Evolutionary conservation across 1,140 invertebrate species (phyloP).

Genomic region (Eciton burchellii): DNA sequence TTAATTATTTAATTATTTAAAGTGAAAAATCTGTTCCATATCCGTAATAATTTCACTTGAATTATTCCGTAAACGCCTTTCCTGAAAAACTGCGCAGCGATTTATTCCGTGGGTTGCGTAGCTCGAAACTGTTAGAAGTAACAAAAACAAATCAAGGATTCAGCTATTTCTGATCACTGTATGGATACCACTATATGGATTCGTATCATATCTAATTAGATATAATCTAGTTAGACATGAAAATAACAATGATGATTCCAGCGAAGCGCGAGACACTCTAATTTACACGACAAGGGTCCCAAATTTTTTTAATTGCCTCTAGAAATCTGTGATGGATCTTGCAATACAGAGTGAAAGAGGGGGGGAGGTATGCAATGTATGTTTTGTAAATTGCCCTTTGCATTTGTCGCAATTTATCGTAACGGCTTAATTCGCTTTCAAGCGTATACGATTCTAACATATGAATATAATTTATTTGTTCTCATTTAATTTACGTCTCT

Average conservation of each 20-base stretch:
- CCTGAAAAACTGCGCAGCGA: not conserved
- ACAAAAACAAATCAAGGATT: constrained; percentile 60
- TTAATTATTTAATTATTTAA: no score
- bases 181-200: no score
- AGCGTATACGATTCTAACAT: not conserved
- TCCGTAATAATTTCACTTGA: not conserved
- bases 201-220: no score
- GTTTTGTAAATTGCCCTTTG: not conserved
- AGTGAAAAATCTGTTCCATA: no score
- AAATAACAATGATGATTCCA: constrained; percentile 61
- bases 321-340: no score
- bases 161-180: constrained; percentile 60
- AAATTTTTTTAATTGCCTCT: constrained; percentile 18
- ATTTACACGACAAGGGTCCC: constrained; percentile 21
- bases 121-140: constrained; percentile 35
- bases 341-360: no score
- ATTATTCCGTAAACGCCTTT: not conserved
- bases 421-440: not conserved
- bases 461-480: not conserved
- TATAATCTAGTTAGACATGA: constrained; percentile 46
- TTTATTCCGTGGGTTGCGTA: not conserved
- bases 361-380: no score
- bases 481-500: not conserved
- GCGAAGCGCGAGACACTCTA: not conserved
- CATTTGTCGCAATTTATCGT: not conserved